Evolutionary conservation across 2,888 invertebrate species (phyloP), one percentile per base, ranked within the genome.

Genomic region (Andrena praecox): DNA sequence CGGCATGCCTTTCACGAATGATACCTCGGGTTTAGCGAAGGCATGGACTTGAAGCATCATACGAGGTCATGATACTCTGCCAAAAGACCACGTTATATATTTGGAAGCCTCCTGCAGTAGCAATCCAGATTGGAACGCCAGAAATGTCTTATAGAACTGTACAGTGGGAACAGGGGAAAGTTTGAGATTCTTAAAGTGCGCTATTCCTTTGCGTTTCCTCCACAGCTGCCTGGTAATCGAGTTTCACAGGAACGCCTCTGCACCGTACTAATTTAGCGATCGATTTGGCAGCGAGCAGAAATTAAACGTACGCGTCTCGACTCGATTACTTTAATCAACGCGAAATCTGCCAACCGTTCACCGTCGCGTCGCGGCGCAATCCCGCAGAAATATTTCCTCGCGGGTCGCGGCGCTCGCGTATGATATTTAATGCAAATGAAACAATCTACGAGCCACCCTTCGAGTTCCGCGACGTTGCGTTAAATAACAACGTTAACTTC

Each of bases 321-420:
- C 56, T 66, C 42, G 48, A 73, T 73, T 73, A 31, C 42, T 31
- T 73, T 70, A 59, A 70, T 59, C 59, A 42, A 59, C 27, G 56
- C 7, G 42, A 48, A 42, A 70, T 27, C 27, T 42, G 42, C 10
- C 29, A 20, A 20, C 59, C 42, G 69, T 59, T 59, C 56, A 12
- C 42, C 16, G 63, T 2, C 42, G 24, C 42, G 48, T 2, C 42
- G 24, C 42, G 48, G 31, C 27, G 56, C 56, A 24, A 27, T 27
- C 4, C 10, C 12, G 56, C 56, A 4, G 56, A 56, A 56, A 56
- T 24, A 56, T 56, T 27, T 56, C 24, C 56, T 10, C 27, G 12
- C 2, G 56, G 10, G 10, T 10, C 8, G 56, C 56, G 56, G 4
- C 10, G 10, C 56, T 4, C 24, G 24, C 27, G 56, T 56, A 56